These are phyloP conservation scores for Desmophyllum pertusum DNA, from an alignment of 92 coral and sea anemone species.

Conservation along the genomic window DNA sequence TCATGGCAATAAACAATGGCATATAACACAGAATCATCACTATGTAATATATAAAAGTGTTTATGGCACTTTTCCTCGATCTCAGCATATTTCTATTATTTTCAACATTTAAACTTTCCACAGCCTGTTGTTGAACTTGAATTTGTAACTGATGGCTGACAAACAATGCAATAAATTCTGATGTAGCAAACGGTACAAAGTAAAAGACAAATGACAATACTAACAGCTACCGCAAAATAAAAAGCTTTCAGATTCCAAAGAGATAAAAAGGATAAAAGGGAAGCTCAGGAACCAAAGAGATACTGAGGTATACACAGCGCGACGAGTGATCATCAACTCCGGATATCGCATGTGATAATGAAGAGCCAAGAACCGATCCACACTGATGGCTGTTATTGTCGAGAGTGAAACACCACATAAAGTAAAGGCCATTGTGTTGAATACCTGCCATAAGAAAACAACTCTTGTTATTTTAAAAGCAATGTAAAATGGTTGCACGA, in stretches of 20 bases:
- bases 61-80: background rate
- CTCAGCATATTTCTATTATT: background rate
- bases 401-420: no score
- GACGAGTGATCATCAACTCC: no score
- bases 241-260: background rate
- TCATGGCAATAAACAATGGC: conserved; percentile 4
- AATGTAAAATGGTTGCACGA: no score
- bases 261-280: background rate
- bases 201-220: background rate
- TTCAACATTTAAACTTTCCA: no score
- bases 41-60: background rate
- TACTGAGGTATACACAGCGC: no score
- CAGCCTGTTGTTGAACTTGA: no score
- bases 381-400: background rate
- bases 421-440: no score
- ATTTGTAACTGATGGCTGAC: no score
- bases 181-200: no score
- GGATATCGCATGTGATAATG: conserved; percentile 13
- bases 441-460: no score
- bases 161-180: no score
- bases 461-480: no score
- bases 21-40: background rate
- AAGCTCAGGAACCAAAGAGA: background rate
- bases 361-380: conserved; percentile 18
- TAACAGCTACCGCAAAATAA: background rate